These are phyloP conservation scores for Poecile montanus DNA, from an alignment of 2,797 vertebrate genomes.

Conservation along the genomic window DNA sequence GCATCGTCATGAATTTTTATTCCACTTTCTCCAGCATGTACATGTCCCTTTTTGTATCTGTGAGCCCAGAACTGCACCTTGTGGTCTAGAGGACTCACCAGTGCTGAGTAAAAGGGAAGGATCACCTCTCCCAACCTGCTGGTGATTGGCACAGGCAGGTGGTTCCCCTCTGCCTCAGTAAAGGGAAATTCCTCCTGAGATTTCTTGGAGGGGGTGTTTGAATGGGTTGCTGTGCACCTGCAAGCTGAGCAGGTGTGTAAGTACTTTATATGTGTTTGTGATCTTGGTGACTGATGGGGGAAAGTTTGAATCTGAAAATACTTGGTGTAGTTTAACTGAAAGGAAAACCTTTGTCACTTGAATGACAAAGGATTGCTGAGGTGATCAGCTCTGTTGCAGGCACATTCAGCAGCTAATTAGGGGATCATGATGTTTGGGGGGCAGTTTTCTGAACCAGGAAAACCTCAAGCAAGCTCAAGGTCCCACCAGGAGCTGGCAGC, in stretches of 20 bases:
- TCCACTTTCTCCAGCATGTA: neutral
- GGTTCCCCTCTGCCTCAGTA: neutral
- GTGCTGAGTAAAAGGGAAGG: neutral
- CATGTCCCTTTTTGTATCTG: neutral
- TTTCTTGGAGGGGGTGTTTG: neutral
- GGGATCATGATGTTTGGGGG: rapidly evolving
- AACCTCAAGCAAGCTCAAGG: neutral
- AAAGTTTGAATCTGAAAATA: neutral
- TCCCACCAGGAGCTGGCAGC: neutral
- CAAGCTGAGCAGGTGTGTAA: neutral
- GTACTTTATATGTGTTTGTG: neutral
- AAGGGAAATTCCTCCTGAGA: neutral
- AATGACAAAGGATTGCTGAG: neutral
- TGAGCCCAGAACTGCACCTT: neutral
- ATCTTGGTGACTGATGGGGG: neutral
- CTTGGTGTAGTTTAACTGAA: neutral
- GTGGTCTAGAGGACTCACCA: neutral
- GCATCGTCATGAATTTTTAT: neutral
- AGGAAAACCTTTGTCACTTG: neutral
- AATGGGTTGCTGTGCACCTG: neutral
- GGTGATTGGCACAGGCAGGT: neutral
- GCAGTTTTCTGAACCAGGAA: rapidly evolving
- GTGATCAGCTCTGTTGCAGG: neutral
- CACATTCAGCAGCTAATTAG: neutral
- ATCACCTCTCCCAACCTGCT: neutral